Conservation (phyloP, 2,888 invertebrate species). For the Tenthredo scrophulariae region DNA sequence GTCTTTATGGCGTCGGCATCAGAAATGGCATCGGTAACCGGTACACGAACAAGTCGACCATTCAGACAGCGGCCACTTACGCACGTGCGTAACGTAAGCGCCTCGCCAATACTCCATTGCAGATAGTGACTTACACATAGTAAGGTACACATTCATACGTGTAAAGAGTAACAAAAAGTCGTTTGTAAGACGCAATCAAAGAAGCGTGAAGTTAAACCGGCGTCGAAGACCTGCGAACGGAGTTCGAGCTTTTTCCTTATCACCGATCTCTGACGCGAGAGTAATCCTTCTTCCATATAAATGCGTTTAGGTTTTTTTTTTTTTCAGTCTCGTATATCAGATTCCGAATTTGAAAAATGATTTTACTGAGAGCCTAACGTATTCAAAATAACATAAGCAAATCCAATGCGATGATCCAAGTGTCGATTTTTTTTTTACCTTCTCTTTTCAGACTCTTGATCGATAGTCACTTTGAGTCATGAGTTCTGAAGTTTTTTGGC, state of each 20-base stretch:
- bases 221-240: not conserved
- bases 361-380: not conserved
- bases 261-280: not conserved
- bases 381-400: not conserved
- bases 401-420: not conserved
- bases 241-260: not conserved
- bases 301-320: not conserved
- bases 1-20: not conserved
- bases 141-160: not conserved
- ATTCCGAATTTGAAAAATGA: not conserved
- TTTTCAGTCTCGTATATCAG: not conserved
- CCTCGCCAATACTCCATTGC: not conserved
- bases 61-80: constrained; percentile 19
- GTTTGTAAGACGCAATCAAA: constrained; percentile 35
- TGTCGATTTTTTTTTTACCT: not conserved
- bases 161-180: constrained; percentile 22
- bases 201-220: constrained; percentile 21
- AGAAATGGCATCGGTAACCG: constrained; percentile 4
- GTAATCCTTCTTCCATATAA: not conserved
- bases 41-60: constrained; percentile 36
- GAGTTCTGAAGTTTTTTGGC: not conserved
- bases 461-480: not conserved
- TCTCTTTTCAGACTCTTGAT: not conserved
- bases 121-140: not conserved
- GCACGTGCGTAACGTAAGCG: not conserved